A percentile compares a stretch with the other conserved stretches of the same genome.
These are phyloP conservation scores for Drosophila stalkeri DNA, from an alignment of 2,888 invertebrate species.

Conservation along the genomic window DNA sequence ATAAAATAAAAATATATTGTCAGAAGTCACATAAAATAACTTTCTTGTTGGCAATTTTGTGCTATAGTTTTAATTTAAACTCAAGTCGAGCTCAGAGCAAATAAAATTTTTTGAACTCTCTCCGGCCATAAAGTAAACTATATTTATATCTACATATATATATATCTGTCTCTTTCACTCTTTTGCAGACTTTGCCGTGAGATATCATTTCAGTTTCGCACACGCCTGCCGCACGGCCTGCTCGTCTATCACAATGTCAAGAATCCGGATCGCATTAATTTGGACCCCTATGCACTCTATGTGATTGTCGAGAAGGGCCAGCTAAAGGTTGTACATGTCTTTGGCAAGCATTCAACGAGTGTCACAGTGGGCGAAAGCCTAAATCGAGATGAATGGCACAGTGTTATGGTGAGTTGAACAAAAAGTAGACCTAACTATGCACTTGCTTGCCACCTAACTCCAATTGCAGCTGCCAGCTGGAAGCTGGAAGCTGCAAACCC, in stretches of 20 bases:
- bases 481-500: neutral
- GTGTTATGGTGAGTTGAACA: conserved; percentile 88
- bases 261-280: conserved; percentile 91
- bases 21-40: conserved; percentile 62
- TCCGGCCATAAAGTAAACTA: conserved; percentile 20
- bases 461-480: neutral
- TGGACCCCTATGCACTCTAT: conserved; percentile 95
- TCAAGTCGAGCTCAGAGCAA: conserved; percentile 59
- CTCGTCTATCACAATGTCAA: conserved; percentile 96
- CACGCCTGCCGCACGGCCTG: conserved; percentile 94
- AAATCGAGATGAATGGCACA: conserved; percentile 96
- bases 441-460: neutral
- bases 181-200: conserved; percentile 91
- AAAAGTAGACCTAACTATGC: neutral
- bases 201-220: conserved; percentile 95
- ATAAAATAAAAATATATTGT: conserved; percentile 36
- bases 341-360: conserved; percentile 93
- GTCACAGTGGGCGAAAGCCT: conserved; percentile 94
- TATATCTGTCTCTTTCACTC: conserved; percentile 14
- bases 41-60: conserved; percentile 54
- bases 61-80: conserved; percentile 73
- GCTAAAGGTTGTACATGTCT: conserved; percentile 95
- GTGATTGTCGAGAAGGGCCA: conserved; percentile 96
- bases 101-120: conserved; percentile 57
- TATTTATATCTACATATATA: neutral